Evolutionary conservation across 2,797 vertebrate genomes (phyloP), one percentile per base, ranked within the genome.

Genomic region (Chloroceryle inda): DNA sequence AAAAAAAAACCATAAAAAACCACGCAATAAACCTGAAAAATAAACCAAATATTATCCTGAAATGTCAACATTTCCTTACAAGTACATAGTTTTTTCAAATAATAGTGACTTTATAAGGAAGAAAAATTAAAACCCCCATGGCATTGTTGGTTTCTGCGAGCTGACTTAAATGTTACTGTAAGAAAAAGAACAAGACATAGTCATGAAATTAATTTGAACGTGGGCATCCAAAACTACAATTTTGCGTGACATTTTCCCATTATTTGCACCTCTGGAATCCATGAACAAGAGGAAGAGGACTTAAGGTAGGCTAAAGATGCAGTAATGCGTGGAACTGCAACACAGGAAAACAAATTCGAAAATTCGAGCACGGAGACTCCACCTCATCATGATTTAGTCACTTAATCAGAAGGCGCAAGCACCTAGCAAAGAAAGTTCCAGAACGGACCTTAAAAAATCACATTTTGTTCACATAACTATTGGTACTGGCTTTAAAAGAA

Each of bases 171-270:
- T 37, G 71, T 50, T 62, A 33, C 31, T 73, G 35, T 7, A 92
- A 68, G 53, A 78, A 92, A 72, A 95, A 50, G 35, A 95, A 58
- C n/a, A 89, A 89, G 62, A 66, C 23, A 53, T 59, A 75, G 31
- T 31, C 59, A 69, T 35, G 27, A 83, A 88, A 95, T 56, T 52
- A 82, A 91, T 55, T 89, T 56, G 24, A 96, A 91, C 40, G 52
- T 29, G 68, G 35, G 89, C 50, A 68, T 31, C 49, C 76, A 18
- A 42, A 80, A 44, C 64, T 61, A 42, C 11, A 63, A 16, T 89
- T 80, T 37, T 33, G 31, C 42, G 49, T 67, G 38, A 78, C n/a
- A 38, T 85, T 53, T 61, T 59, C 58, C 49, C 35, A 21, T 55
- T 44, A 83, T 67, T 83, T 63, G 68, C 49, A 52, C 18, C 69